phyloP scores from a whole-genome alignment of 2,888 invertebrate species.

The Drosophila birchii region DNA sequence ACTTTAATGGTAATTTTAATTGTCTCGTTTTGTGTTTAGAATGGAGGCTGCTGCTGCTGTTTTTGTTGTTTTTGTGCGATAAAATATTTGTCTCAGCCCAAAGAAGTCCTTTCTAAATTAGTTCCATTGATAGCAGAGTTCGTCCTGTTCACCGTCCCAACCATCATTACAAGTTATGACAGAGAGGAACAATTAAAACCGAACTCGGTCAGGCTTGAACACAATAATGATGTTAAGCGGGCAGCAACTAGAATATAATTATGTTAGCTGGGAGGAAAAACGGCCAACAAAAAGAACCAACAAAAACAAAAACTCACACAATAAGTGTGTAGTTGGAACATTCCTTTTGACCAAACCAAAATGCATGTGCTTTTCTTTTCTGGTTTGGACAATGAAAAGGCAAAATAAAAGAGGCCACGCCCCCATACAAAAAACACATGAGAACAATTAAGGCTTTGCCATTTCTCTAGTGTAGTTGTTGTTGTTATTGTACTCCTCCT shows the following conservation, averaged over 20 bases:
- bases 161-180: slow-evolving; percentile 75
- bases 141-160: slow-evolving; percentile 3
- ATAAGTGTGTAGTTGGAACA: slow-evolving; percentile 23
- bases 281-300: slow-evolving; percentile 22
- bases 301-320: slow-evolving; percentile 19
- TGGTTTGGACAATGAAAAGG: slow-evolving; percentile 67
- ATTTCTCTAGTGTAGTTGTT: slow-evolving; percentile 17
- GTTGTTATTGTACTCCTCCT: slow-evolving; percentile 19
- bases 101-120: slow-evolving; percentile 35
- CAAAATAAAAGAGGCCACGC: slow-evolving; percentile 65
- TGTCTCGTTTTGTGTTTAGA: slow-evolving; percentile 48
- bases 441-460: slow-evolving; percentile 43
- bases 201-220: slow-evolving; percentile 35
- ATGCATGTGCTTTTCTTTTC: slow-evolving; percentile 70
- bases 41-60: neutral
- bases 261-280: slow-evolving; percentile 27
- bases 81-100: slow-evolving; percentile 27
- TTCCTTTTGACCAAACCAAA: slow-evolving; percentile 66
- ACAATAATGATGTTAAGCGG: slow-evolving; percentile 33
- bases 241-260: slow-evolving; percentile 37
- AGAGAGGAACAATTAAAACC: slow-evolving; percentile 49
- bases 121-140: slow-evolving; percentile 44
- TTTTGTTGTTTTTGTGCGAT: slow-evolving; percentile 11
- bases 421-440: slow-evolving; percentile 37
- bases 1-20: slow-evolving; percentile 44